A percentile compares a stretch with the other conserved stretches of the same genome.
Evolutionary conservation across 2,797 vertebrate species (phyloP).

Genomic region (Acanthurus tractus): DNA sequence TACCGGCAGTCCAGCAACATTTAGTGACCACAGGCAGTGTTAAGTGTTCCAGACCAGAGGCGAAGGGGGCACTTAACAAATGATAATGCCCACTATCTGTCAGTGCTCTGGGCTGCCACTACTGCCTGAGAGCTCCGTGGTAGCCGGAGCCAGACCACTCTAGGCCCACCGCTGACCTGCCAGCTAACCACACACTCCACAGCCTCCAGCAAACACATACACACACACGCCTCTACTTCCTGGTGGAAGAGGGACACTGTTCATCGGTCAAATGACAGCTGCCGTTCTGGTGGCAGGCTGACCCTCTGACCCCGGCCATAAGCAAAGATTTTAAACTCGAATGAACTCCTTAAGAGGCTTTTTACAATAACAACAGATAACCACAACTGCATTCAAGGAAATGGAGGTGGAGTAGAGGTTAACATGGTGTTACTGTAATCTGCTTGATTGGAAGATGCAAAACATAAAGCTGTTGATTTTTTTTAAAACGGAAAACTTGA

Average conservation of each 20-base stretch:
- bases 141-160: slow-evolving; percentile 83
- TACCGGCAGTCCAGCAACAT: slow-evolving; percentile 85
- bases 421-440: slow-evolving; percentile 8
- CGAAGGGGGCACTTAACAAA: slow-evolving; percentile 90
- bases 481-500: no score
- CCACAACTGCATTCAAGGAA: slow-evolving; percentile 40
- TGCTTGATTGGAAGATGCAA: not conserved
- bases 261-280: slow-evolving; percentile 70
- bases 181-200: slow-evolving; percentile 84
- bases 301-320: slow-evolving; percentile 65
- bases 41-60: slow-evolving; percentile 90
- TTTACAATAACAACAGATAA: slow-evolving; percentile 49
- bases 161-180: slow-evolving; percentile 79
- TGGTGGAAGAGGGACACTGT: slow-evolving; percentile 52
- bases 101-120: slow-evolving; percentile 76
- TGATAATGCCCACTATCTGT: slow-evolving; percentile 87
- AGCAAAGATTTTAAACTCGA: slow-evolving; percentile 43
- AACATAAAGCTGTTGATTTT: not conserved
- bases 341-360: slow-evolving; percentile 56
- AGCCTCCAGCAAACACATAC: slow-evolving; percentile 63
- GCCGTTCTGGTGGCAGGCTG: slow-evolving; percentile 62
- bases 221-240: slow-evolving; percentile 67
- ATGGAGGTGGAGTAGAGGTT: slow-evolving; percentile 6
- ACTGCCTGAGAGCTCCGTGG: slow-evolving; percentile 80
- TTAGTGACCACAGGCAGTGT: slow-evolving; percentile 89